Conservation (phyloP, 1,140 invertebrate genomes). For the Macrobrachium rosenbergii region DNA sequence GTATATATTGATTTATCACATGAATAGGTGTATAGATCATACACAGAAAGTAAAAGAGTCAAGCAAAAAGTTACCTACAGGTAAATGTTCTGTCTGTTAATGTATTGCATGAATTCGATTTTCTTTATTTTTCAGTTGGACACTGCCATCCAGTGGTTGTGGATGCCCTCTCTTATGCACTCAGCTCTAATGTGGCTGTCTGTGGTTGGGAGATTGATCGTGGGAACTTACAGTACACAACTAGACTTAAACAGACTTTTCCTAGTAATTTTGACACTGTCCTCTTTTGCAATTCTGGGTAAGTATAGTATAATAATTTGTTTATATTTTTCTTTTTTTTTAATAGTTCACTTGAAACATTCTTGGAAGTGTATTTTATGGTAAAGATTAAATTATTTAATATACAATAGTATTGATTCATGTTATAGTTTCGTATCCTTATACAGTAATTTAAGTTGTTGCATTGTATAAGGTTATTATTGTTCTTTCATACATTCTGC, state of each 20-base stretch:
- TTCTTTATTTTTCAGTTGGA: slow-evolving; percentile 25
- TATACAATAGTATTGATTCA: not conserved
- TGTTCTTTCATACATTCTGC: too few relatives aligned
- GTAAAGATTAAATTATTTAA: not conserved
- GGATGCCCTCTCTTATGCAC: slow-evolving; percentile 2
- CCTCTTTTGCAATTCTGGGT: slow-evolving; percentile 56
- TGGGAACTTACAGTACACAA: slow-evolving; percentile 36
- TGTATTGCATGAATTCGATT: not conserved
- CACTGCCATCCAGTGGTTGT: slow-evolving; percentile 49
- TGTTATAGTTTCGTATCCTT: too few relatives aligned
- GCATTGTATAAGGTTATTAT: too few relatives aligned
- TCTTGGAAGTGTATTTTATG: not conserved
- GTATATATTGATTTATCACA: too few relatives aligned
- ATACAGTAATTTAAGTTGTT: too few relatives aligned
- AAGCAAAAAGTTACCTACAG: too few relatives aligned
- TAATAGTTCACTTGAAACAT: not conserved
- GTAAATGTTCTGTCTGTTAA: too few relatives aligned
- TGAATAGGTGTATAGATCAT: too few relatives aligned
- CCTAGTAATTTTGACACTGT: slow-evolving; percentile 38
- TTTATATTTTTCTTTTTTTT: not conserved
- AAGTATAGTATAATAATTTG: not conserved
- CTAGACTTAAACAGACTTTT: slow-evolving; percentile 19
- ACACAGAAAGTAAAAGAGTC: too few relatives aligned
- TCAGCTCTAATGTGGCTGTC: not conserved
- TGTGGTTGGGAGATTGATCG: slow-evolving; percentile 42